Conservation (phyloP, 1,140 invertebrate genomes). For the Drosophila takahashii region DNA sequence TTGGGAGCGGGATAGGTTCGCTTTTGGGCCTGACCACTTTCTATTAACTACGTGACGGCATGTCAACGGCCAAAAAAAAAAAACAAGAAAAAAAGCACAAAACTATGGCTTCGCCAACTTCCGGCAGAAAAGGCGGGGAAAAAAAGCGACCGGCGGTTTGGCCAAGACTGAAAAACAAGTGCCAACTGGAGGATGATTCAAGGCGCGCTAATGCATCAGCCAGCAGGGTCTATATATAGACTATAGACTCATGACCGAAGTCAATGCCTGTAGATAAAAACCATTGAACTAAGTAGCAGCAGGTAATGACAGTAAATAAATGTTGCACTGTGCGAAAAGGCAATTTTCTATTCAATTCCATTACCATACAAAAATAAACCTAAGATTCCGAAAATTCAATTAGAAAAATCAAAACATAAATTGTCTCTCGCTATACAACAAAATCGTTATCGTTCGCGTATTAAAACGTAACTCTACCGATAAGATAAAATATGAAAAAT, state of each 20-base stretch:
- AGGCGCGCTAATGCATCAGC: slow-evolving; percentile 29
- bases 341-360: no score
- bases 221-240: slow-evolving; percentile 64
- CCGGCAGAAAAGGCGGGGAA: slow-evolving; percentile 43
- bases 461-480: no score
- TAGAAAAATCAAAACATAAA: no score
- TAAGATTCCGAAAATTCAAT: no score
- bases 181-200: slow-evolving; percentile 59
- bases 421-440: no score
- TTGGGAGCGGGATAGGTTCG: slow-evolving; percentile 10
- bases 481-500: no score
- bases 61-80: no score
- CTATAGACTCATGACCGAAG: slow-evolving; percentile 67
- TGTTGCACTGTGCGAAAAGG: slow-evolving; percentile 8
- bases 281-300: slow-evolving; percentile 42
- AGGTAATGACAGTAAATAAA: slow-evolving; percentile 40
- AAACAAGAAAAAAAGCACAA: slow-evolving; percentile 11
- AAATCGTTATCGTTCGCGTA: no score
- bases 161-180: slow-evolving; percentile 25
- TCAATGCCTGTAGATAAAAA: slow-evolving; percentile 55
- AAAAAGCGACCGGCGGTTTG: slow-evolving; percentile 6
- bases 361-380: no score
- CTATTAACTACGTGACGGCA: slow-evolving; percentile 56
- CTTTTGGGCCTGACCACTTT: slow-evolving; percentile 51
- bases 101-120: slow-evolving; percentile 57